Evolutionary conservation across 1,140 invertebrate genomes (phyloP).

Genomic region (Anthonomus grandis): DNA sequence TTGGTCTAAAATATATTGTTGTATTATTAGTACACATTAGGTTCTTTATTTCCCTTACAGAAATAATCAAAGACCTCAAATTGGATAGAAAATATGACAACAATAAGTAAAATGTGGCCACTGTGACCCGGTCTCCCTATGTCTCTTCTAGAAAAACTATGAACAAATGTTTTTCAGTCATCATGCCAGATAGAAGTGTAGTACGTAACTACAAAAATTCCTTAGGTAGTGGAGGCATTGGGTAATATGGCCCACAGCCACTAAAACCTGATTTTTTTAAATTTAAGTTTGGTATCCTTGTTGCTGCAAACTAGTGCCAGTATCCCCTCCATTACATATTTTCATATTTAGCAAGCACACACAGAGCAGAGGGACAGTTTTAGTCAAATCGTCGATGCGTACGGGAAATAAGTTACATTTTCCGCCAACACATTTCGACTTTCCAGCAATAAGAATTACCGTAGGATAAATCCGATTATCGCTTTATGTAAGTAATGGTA

Average conservation of each 20-base stretch:
- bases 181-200: no score
- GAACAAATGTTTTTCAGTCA: no score
- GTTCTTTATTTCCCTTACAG: no score
- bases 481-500: not conserved
- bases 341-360: not conserved
- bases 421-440: not conserved
- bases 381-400: not conserved
- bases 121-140: no score
- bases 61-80: no score
- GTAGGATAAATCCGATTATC: not conserved
- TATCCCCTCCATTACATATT: not conserved
- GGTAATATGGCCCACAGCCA: not conserved
- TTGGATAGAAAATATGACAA: no score
- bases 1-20: no score
- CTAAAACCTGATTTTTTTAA: not conserved
- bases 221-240: not conserved
- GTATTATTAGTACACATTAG: no score
- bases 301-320: not conserved
- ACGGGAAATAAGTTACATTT: not conserved
- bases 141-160: no score
- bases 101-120: no score
- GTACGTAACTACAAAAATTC: no score
- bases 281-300: no score
- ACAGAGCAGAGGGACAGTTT: not conserved
- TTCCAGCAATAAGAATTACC: not conserved